Evolutionary conservation across 2,797 vertebrate genomes (phyloP).

Genomic region (Hippopotamyrus pictus): DNA sequence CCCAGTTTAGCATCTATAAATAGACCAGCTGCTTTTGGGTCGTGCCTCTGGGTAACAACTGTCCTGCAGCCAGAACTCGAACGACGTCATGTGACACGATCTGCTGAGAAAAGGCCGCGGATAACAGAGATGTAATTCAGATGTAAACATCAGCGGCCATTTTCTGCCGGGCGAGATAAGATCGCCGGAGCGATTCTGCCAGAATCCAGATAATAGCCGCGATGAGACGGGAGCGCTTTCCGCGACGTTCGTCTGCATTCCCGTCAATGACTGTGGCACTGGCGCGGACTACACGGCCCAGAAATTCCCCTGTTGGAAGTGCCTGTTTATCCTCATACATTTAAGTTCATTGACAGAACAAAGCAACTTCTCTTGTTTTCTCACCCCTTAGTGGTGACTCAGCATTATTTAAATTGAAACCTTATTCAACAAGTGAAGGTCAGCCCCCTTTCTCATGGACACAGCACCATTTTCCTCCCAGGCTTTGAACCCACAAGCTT

Average conservation of each 20-base stretch:
- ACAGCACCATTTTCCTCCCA: neutral
- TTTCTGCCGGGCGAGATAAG: neutral
- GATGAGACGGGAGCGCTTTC: neutral
- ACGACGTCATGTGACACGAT: neutral
- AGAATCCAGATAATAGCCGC: neutral
- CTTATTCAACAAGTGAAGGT: neutral
- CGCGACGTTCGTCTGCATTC: neutral
- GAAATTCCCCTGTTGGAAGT: neutral
- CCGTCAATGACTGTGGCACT: neutral
- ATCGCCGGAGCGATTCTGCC: neutral
- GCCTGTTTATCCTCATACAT: neutral
- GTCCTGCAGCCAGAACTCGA: neutral
- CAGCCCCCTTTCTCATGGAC: neutral
- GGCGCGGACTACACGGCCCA: neutral
- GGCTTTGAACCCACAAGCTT: neutral
- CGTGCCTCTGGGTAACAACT: neutral
- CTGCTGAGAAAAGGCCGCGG: neutral
- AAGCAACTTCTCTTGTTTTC: neutral
- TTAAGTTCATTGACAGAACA: neutral
- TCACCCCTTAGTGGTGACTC: neutral
- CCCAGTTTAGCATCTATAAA: slow-evolving; percentile 5
- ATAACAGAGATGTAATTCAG: slow-evolving; percentile 9
- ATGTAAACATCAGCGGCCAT: neutral
- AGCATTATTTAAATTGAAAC: neutral
- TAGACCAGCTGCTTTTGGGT: slow-evolving; percentile 3